These are phyloP conservation scores for Cecropterus lyciades DNA, from an alignment of 1,140 invertebrate genomes.

Conservation along the genomic window DNA sequence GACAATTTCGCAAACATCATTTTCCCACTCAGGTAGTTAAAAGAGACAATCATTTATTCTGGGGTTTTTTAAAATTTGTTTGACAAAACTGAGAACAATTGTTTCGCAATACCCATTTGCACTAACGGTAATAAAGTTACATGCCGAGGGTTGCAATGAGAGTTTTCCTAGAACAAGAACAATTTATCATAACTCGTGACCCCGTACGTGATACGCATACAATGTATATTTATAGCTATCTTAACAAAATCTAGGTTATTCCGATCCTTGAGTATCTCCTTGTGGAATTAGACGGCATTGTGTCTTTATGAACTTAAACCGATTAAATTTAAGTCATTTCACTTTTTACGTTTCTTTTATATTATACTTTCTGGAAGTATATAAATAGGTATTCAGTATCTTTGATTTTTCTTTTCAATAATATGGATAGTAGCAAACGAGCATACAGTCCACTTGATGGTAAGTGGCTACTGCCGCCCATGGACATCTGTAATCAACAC, in stretches of 20 bases:
- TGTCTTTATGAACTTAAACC: neutral
- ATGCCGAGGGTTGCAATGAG: conserved; percentile 35
- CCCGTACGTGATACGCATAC: conserved; percentile 42
- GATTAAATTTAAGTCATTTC: too few relatives aligned
- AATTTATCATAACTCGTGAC: conserved; percentile 50
- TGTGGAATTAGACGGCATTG: conserved; percentile 2
- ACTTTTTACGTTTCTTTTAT: too few relatives aligned
- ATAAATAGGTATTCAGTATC: too few relatives aligned
- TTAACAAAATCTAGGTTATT: conserved; percentile 25
- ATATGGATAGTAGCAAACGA: too few relatives aligned
- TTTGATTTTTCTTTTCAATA: too few relatives aligned
- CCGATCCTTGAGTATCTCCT: conserved; percentile 3
- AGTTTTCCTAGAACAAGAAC: conserved; percentile 41
- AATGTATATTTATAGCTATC: conserved; percentile 44
- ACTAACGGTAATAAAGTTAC: conserved; percentile 40
- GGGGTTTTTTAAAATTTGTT: conserved; percentile 41
- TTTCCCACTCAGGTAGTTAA: conserved; percentile 12
- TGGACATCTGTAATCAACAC: too few relatives aligned
- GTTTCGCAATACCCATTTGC: conserved; percentile 24
- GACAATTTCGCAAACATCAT: neutral
- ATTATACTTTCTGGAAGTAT: too few relatives aligned
- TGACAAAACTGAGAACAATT: conserved; percentile 34
- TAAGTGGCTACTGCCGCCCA: too few relatives aligned
- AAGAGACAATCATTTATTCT: conserved; percentile 22
- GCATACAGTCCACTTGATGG: too few relatives aligned